Conservation (phyloP, 1,140 invertebrate genomes). For the Trinorchestia longiramus region DNA sequence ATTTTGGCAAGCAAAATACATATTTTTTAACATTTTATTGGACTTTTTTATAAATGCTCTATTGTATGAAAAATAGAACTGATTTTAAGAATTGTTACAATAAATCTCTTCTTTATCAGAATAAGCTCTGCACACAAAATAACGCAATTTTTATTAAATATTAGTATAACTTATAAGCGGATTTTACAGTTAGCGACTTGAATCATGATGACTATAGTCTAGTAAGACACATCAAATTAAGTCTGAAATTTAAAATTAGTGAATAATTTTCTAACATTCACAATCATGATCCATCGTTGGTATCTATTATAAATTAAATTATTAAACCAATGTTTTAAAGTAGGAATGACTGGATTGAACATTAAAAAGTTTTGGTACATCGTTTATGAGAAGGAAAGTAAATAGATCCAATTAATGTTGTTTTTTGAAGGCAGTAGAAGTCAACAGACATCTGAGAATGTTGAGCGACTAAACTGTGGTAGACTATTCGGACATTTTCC, state of each 20-base stretch:
- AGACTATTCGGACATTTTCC: neutral
- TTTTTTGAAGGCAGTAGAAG: neutral
- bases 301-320: neutral
- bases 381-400: too few species aligned
- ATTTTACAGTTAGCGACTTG: too few species aligned
- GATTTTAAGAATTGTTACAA: too few species aligned
- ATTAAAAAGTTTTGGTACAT: neutral
- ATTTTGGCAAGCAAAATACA: too few species aligned
- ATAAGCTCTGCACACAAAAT: too few species aligned
- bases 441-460: neutral
- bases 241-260: neutral
- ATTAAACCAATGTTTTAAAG: neutral
- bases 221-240: neutral
- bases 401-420: neutral
- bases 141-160: too few species aligned
- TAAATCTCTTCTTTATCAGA: too few species aligned
- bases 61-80: too few species aligned
- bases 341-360: neutral
- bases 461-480: neutral
- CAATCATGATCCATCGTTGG: neutral
- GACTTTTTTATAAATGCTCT: too few species aligned
- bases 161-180: too few species aligned
- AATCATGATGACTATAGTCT: too few species aligned
- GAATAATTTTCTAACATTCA: neutral
- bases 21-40: too few species aligned